A percentile compares a stretch with the other conserved stretches of the same genome.
These are phyloP conservation scores for Poeciliopsis presidionis DNA, from an alignment of 2,797 vertebrate genomes.

Conservation along the genomic window DNA sequence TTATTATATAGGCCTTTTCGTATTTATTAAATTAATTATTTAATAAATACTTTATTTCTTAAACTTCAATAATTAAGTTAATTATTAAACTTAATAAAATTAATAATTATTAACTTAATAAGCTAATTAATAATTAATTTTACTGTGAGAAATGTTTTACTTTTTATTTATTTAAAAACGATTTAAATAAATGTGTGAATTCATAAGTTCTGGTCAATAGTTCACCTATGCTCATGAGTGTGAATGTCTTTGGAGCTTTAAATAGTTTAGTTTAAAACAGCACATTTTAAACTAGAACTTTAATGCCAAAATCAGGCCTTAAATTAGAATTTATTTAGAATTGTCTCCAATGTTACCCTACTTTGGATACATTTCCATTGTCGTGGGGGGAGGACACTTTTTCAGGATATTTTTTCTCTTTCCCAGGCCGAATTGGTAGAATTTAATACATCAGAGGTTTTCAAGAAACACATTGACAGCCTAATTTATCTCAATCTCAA, in stretches of 20 bases:
- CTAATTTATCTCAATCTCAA: background rate
- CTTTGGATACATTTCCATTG: background rate
- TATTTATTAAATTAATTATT: too few species aligned
- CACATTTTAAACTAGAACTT: background rate
- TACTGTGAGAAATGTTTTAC: too few species aligned
- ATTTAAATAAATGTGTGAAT: background rate
- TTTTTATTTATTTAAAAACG: background rate
- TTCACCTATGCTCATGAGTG: background rate
- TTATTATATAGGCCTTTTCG: too few species aligned
- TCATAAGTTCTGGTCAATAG: background rate
- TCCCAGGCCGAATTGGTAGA: background rate
- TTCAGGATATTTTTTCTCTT: background rate
- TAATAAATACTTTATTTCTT: too few species aligned
- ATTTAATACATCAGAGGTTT: background rate
- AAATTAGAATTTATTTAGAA: background rate
- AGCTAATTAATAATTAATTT: too few species aligned
- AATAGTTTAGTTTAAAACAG: background rate
- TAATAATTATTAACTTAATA: too few species aligned
- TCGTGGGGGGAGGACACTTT: background rate
- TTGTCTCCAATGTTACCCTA: background rate
- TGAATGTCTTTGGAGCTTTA: background rate
- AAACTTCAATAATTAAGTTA: too few species aligned
- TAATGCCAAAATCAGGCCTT: background rate
- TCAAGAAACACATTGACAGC: background rate
- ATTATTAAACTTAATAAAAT: too few species aligned